Conservation (phyloP, 1,140 invertebrate genomes). For the Augochlora pura region DNA sequence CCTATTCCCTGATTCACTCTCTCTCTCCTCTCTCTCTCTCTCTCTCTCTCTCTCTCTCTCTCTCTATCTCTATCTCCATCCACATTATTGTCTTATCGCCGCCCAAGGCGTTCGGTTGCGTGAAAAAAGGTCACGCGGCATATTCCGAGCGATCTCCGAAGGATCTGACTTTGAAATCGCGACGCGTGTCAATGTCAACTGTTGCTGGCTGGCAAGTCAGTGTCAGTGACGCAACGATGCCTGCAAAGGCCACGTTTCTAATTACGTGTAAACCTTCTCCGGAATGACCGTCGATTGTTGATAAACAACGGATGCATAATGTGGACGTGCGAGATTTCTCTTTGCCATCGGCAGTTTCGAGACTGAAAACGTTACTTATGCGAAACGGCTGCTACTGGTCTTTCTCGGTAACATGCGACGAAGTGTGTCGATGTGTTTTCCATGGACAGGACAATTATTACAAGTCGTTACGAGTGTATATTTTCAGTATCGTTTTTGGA, state of each 20-base stretch:
- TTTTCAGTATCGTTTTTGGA: too few species aligned
- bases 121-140: constrained; percentile 28
- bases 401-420: too few species aligned
- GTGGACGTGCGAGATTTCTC: constrained; percentile 19
- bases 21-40: too few species aligned
- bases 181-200: constrained; percentile 46
- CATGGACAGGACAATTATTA: too few species aligned
- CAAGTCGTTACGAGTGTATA: too few species aligned
- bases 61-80: not conserved
- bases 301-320: constrained; percentile 23
- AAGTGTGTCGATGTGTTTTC: too few species aligned
- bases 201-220: constrained; percentile 35
- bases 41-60: too few species aligned
- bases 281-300: constrained; percentile 34
- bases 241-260: constrained; percentile 40
- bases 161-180: constrained; percentile 52
- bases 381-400: not conserved
- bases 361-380: not conserved
- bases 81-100: constrained; percentile 16
- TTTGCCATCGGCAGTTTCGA: not conserved
- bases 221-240: constrained; percentile 49
- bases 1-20: too few species aligned
- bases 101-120: constrained; percentile 28
- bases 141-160: constrained; percentile 28
- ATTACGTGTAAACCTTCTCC: constrained; percentile 41